phyloP scores from a whole-genome alignment of 2,888 invertebrate genomes.

The Cosmia pyralina region DNA sequence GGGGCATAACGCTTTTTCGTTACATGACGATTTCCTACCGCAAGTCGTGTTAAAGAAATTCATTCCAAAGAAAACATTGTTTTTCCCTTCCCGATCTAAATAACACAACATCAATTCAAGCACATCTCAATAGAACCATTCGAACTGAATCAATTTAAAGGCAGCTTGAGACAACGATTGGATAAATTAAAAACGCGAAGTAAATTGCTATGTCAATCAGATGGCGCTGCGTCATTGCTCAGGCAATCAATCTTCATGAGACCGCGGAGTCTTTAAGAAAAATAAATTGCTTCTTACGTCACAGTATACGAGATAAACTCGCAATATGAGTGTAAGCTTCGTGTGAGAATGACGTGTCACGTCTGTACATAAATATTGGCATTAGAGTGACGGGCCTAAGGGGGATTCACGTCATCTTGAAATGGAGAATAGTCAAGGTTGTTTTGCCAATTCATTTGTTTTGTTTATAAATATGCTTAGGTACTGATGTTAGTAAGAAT shows the following conservation, averaged over 20 bases:
- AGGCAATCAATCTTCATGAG: constrained; percentile 86
- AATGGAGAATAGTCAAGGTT: constrained; percentile 6
- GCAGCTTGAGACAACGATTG: constrained; percentile 71
- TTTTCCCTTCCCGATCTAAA: not conserved
- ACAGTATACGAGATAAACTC: constrained; percentile 74
- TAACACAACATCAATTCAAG: constrained; percentile 22
- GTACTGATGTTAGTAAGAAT: not conserved
- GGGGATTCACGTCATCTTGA: constrained; percentile 22
- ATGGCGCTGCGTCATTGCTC: constrained; percentile 77
- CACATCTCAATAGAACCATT: constrained; percentile 53
- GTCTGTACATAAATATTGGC: constrained; percentile 66
- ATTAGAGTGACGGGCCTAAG: constrained; percentile 46
- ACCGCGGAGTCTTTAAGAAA: constrained; percentile 81
- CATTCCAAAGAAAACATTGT: not conserved
- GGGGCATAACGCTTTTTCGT: too few relatives aligned
- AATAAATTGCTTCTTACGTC: constrained; percentile 82
- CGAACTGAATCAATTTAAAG: constrained; percentile 74
- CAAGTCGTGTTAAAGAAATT: too few relatives aligned
- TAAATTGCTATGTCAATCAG: constrained; percentile 88
- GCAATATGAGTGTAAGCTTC: constrained; percentile 66
- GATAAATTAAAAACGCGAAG: constrained; percentile 86
- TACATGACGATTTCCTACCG: too few relatives aligned
- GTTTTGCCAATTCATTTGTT: constrained; percentile 3
- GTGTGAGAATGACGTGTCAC: constrained; percentile 66
- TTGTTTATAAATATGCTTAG: not conserved